These are phyloP conservation scores for Pocillopora meandrina DNA, from an alignment of 92 coral and sea anemone genomes.

Conservation along the genomic window DNA sequence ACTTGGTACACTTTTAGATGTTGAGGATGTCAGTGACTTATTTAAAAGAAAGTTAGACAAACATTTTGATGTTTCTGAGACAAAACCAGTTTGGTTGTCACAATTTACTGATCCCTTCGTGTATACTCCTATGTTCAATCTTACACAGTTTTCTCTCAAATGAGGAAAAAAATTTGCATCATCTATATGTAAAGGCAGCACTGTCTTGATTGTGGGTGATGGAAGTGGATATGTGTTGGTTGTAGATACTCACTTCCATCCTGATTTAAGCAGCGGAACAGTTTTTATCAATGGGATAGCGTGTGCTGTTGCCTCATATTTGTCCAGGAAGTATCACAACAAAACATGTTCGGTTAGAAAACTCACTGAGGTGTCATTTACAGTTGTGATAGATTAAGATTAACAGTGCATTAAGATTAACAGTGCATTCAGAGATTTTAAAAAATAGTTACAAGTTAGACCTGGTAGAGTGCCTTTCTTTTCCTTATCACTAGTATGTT, in stretches of 20 bases:
- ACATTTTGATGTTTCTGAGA: slow-evolving; percentile 21
- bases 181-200: slow-evolving; percentile 12
- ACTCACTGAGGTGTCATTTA: slow-evolving; percentile 11
- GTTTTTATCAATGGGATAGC: slow-evolving; percentile 31
- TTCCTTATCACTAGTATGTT: too few relatives aligned
- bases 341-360: not conserved
- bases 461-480: too few relatives aligned
- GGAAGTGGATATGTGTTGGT: slow-evolving; percentile 27
- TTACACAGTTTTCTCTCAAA: slow-evolving; percentile 23
- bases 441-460: too few relatives aligned
- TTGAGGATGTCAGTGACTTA: slow-evolving; percentile 18
- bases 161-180: slow-evolving; percentile 5
- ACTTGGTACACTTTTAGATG: slow-evolving; percentile 17
- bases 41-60: slow-evolving; percentile 13
- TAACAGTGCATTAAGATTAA: not conserved
- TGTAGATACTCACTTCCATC: slow-evolving; percentile 25
- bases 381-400: slow-evolving; percentile 24
- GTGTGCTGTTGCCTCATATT: slow-evolving; percentile 23
- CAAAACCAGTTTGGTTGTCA: slow-evolving; percentile 40
- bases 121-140: slow-evolving; percentile 14
- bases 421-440: too few relatives aligned
- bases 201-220: slow-evolving; percentile 25
- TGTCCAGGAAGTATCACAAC: slow-evolving; percentile 17
- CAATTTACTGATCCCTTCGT: slow-evolving; percentile 27
- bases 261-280: slow-evolving; percentile 28